Evolutionary conservation across 2,888 invertebrate genomes (phyloP).

Genomic region (Perdita meconis): DNA sequence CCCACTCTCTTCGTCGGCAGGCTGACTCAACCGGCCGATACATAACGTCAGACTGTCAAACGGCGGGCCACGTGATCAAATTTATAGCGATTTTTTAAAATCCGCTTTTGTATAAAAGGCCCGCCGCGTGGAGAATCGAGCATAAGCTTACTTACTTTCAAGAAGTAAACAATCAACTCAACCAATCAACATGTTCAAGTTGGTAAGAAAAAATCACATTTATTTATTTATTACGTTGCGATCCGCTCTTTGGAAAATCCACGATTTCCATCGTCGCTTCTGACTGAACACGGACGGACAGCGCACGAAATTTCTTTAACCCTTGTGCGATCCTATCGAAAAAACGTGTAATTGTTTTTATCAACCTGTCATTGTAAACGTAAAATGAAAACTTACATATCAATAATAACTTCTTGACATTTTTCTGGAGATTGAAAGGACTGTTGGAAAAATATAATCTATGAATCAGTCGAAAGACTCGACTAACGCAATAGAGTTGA

Average conservation of each 20-base stretch:
- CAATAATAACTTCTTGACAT: too few relatives aligned
- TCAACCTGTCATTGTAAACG: too few relatives aligned
- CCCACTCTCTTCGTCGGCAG: constrained; percentile 71
- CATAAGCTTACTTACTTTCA: constrained; percentile 80
- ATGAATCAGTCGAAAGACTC: too few relatives aligned
- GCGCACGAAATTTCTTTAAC: neutral
- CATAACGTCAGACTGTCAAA: constrained; percentile 75
- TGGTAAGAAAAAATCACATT: constrained; percentile 77
- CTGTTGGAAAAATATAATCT: too few relatives aligned
- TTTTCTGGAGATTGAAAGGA: too few relatives aligned
- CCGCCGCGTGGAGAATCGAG: constrained; percentile 63
- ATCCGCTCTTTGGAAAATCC: neutral
- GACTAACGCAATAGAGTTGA: too few relatives aligned
- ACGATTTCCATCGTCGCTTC: neutral
- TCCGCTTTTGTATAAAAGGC: constrained; percentile 79
- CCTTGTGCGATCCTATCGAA: too few relatives aligned
- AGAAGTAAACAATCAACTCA: constrained; percentile 78
- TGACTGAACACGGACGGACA: too few relatives aligned
- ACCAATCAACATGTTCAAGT: constrained; percentile 83
- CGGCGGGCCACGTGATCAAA: constrained; percentile 76
- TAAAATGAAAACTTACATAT: too few relatives aligned
- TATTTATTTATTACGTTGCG: neutral
- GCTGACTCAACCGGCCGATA: constrained; percentile 79
- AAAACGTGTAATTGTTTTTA: too few relatives aligned
- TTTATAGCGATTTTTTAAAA: constrained; percentile 77